phyloP scores from a whole-genome alignment of 2,888 invertebrate genomes.

The Molorchus minor region DNA sequence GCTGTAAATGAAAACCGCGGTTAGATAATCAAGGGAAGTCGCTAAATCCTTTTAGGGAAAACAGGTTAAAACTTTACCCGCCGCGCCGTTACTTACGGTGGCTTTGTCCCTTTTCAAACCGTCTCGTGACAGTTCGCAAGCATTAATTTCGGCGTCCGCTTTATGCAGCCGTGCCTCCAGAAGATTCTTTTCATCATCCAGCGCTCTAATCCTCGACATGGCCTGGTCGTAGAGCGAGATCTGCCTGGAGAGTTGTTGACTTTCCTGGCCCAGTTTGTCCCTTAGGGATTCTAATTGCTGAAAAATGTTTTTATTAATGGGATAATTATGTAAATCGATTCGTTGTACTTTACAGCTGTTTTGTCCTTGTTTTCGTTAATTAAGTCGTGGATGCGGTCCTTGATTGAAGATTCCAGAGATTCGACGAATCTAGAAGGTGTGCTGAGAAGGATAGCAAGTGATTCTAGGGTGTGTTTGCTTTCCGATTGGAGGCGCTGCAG shows the following conservation, averaged over 20 bases:
- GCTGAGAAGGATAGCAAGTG: constrained; percentile 75
- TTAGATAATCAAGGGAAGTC: no score
- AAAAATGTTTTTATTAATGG: no score
- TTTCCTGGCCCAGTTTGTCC: constrained; percentile 77
- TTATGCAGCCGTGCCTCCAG: constrained; percentile 81
- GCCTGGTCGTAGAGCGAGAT: constrained; percentile 74
- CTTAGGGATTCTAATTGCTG: constrained; percentile 81
- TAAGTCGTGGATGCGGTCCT: constrained; percentile 81
- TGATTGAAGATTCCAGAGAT: constrained; percentile 79
- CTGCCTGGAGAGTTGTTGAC: constrained; percentile 76
- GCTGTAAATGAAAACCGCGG: no score
- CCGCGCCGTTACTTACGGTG: constrained; percentile 68
- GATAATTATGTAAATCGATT: no score
- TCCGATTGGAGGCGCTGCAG: constrained; percentile 73
- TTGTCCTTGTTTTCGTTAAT: constrained; percentile 81
- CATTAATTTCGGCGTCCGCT: constrained; percentile 79
- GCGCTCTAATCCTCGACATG: constrained; percentile 69
- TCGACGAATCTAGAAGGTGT: constrained; percentile 79
- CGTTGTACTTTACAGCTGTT: constrained; percentile 67
- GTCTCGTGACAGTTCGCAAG: constrained; percentile 77
- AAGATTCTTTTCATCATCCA: constrained; percentile 80
- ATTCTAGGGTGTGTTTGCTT: constrained; percentile 75
- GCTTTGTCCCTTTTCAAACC: constrained; percentile 79
- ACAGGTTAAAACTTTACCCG: constrained; percentile 2
- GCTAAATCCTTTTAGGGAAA: no score